A percentile compares a stretch with the other conserved stretches of the same genome.
These are phyloP conservation scores for Argyrosomus regius DNA, from an alignment of 2,797 vertebrate species.

Conservation along the genomic window DNA sequence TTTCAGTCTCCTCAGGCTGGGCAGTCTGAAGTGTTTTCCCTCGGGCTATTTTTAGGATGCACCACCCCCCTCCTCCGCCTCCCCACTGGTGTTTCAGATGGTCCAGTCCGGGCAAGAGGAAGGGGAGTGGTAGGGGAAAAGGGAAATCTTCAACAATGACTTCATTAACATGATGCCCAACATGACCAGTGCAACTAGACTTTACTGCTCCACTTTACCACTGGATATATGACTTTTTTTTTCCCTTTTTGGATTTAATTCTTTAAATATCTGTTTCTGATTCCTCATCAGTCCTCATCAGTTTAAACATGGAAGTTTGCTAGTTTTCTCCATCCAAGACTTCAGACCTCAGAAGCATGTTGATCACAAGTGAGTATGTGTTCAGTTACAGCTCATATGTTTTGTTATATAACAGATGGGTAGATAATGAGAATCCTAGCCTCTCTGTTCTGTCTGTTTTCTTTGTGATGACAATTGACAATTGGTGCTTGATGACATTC, in stretches of 20 bases:
- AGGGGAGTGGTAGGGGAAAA: slow-evolving; percentile 70
- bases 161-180: slow-evolving; percentile 71
- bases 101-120: slow-evolving; percentile 71
- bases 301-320: slow-evolving; percentile 53
- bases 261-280: not conserved
- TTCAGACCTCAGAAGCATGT: slow-evolving; percentile 68
- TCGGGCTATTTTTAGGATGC: slow-evolving; percentile 65
- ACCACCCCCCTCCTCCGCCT: not conserved
- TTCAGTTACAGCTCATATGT: not conserved
- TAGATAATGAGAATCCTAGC: not conserved
- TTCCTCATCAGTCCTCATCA: not conserved
- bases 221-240: slow-evolving; percentile 32
- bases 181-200: slow-evolving; percentile 49
- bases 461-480: slow-evolving; percentile 36
- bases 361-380: slow-evolving; percentile 85
- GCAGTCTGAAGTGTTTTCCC: slow-evolving; percentile 39
- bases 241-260: slow-evolving; percentile 24
- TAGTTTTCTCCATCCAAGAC: slow-evolving; percentile 19
- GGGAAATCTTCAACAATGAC: slow-evolving; percentile 75
- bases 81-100: slow-evolving; percentile 51
- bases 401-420: not conserved
- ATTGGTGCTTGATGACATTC: slow-evolving; percentile 46
- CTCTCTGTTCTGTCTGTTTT: slow-evolving; percentile 18
- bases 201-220: not conserved
- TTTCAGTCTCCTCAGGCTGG: slow-evolving; percentile 12